Conservation (phyloP, 1,140 invertebrate species). For the Ctenoplectra terminalis region DNA sequence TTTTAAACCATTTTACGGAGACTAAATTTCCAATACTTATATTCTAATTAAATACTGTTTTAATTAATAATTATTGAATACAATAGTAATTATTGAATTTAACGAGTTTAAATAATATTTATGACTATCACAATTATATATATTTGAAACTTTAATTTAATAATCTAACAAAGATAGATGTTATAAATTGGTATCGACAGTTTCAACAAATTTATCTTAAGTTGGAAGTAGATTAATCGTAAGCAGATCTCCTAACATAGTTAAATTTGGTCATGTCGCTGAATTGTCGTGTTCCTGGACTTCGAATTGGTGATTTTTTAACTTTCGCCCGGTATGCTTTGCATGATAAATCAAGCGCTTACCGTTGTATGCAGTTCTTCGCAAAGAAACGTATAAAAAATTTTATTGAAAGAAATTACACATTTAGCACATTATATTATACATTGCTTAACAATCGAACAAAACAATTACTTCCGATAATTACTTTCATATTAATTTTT, state of each 20-base stretch:
- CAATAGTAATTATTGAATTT: too few relatives aligned
- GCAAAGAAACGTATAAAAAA: background rate
- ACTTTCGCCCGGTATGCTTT: slow-evolving; percentile 28
- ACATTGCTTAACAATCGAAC: background rate
- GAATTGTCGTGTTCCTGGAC: background rate
- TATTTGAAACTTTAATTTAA: too few relatives aligned
- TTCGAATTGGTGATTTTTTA: slow-evolving; percentile 35
- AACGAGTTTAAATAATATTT: too few relatives aligned
- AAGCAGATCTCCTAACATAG: slow-evolving; percentile 1
- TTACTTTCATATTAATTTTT: background rate
- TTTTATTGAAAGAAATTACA: background rate
- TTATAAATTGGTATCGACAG: too few relatives aligned
- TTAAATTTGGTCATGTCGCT: slow-evolving; percentile 8
- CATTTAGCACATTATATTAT: too few relatives aligned
- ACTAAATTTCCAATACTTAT: too few relatives aligned
- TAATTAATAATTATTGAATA: too few relatives aligned
- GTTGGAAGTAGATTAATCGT: background rate
- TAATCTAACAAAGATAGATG: too few relatives aligned
- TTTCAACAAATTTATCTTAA: too few relatives aligned
- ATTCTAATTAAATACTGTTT: too few relatives aligned
- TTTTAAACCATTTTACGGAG: too few relatives aligned
- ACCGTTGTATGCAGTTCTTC: background rate
- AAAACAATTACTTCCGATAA: background rate
- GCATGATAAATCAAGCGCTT: slow-evolving; percentile 21
- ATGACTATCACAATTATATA: too few relatives aligned